Evolutionary conservation across 2,888 invertebrate genomes (phyloP).

Genomic region (Mylabris sibirica): DNA sequence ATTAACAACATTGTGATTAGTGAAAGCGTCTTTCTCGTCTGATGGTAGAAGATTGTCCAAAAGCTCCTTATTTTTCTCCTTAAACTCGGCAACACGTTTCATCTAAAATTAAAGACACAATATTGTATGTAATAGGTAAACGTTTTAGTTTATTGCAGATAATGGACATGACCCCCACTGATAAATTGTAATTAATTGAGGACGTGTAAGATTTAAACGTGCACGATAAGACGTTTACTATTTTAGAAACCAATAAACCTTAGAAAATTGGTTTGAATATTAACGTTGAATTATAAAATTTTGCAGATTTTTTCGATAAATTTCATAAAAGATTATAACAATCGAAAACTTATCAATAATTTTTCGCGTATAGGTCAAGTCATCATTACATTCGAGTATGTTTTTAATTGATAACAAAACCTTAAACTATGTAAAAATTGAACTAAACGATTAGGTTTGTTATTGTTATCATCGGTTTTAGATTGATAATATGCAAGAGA

Average conservation of each 20-base stretch:
- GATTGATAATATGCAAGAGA: not conserved
- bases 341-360: not conserved
- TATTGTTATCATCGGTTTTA: not conserved
- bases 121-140: not conserved
- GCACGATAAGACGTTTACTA: not conserved
- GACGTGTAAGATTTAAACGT: not conserved
- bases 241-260: not conserved
- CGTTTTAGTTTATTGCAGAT: not conserved
- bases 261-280: not conserved
- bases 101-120: constrained; percentile 64
- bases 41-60: constrained; percentile 72
- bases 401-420: not conserved
- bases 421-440: not conserved
- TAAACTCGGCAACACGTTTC: constrained; percentile 79
- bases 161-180: not conserved
- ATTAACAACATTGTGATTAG: constrained; percentile 78
- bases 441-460: not conserved
- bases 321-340: not conserved
- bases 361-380: not conserved
- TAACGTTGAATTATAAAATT: not conserved
- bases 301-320: too few species aligned
- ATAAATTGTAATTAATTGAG: not conserved
- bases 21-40: constrained; percentile 72
- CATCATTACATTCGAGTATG: not conserved
- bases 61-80: constrained; percentile 71